These are phyloP conservation scores for Itoplectis maculator DNA, from an alignment of 2,888 invertebrate species.

Conservation along the genomic window DNA sequence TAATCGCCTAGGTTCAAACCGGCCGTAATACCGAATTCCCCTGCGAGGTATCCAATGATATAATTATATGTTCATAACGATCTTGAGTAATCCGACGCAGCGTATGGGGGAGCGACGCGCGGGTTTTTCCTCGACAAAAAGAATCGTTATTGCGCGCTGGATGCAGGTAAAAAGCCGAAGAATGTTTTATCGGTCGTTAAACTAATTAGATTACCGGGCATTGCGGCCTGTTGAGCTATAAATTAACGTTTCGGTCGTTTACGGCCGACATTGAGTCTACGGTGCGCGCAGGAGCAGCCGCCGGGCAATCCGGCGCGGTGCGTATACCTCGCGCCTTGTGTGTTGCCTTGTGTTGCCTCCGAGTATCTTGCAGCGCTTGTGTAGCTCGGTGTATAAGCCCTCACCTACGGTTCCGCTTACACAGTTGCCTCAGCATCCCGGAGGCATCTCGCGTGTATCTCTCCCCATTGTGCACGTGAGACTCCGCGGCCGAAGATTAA, in stretches of 20 bases:
- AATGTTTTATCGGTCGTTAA: conserved; percentile 78
- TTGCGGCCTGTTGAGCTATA: conserved; percentile 74
- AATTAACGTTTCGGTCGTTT: conserved; percentile 76
- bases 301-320: conserved; percentile 50
- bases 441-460: not conserved
- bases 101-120: conserved; percentile 9
- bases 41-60: conserved; percentile 29
- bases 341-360: too few species aligned
- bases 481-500: conserved; percentile 45
- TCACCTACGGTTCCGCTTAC: conserved; percentile 24
- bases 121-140: conserved; percentile 1
- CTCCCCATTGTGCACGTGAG: conserved; percentile 43
- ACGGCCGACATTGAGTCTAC: conserved; percentile 70
- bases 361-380: conserved; percentile 29
- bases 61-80: conserved; percentile 55
- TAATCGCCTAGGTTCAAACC: too few species aligned
- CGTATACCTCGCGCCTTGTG: not conserved
- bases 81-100: conserved; percentile 38
- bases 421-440: conserved; percentile 2
- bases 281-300: conserved; percentile 64
- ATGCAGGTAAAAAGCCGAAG: conserved; percentile 72
- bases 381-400: conserved; percentile 22
- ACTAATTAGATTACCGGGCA: conserved; percentile 77
- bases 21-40: conserved; percentile 19
- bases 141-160: conserved; percentile 57